Conservation (phyloP, 1,140 invertebrate genomes). For the Brachionus manjavacas region DNA sequence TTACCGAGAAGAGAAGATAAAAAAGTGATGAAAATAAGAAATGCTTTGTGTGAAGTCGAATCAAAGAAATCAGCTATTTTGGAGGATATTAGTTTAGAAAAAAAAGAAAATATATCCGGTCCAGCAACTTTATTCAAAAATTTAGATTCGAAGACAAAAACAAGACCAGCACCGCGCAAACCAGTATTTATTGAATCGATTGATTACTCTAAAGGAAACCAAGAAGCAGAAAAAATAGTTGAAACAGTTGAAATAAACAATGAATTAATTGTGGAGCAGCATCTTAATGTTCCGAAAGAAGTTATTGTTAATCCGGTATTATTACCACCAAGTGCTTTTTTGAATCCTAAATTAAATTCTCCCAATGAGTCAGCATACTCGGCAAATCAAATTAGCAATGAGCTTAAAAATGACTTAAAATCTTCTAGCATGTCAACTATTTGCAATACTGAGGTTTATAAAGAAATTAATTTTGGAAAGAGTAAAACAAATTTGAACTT, state of each 20-base stretch:
- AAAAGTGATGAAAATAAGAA: neutral
- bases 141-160: neutral
- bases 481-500: neutral
- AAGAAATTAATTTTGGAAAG: neutral
- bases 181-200: slow-evolving; percentile 36
- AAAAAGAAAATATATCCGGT: neutral
- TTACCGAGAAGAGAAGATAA: neutral
- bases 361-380: neutral
- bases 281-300: neutral
- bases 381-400: neutral
- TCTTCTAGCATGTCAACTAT: slow-evolving; percentile 14
- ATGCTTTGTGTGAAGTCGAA: neutral
- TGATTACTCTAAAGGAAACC: neutral
- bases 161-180: slow-evolving; percentile 20
- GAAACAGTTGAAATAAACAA: slow-evolving; percentile 3
- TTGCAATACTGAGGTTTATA: neutral
- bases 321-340: slow-evolving; percentile 19
- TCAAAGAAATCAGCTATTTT: slow-evolving; percentile 2
- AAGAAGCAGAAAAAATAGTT: neutral
- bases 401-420: neutral
- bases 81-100: neutral
- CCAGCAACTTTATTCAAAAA: neutral
- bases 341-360: neutral
- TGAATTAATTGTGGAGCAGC: neutral
- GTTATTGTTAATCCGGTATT: neutral